A percentile compares a stretch with the other conserved stretches of the same genome.
Evolutionary conservation across 2,797 vertebrate genomes (phyloP).

Genomic region (Pantherophis alleghaniensis): DNA sequence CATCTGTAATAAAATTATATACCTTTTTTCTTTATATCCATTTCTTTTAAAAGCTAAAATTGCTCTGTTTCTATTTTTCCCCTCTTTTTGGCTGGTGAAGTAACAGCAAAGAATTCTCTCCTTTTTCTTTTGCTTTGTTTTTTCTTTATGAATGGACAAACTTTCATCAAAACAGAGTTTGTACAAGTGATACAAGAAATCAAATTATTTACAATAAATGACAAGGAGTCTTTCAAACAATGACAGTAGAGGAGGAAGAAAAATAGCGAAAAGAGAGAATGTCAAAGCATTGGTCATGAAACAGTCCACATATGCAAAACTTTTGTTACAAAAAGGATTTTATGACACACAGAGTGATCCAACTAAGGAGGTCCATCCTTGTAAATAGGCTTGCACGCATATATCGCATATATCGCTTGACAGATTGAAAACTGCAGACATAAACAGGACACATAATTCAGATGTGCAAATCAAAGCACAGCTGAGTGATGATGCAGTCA

Average conservation of each 20-base stretch:
- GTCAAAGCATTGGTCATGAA: conserved; percentile 59
- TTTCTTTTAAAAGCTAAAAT: conserved; percentile 57
- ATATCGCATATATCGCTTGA: background rate
- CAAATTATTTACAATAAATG: conserved; percentile 44
- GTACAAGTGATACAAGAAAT: conserved; percentile 58
- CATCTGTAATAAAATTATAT: conserved; percentile 68
- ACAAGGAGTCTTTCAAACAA: conserved; percentile 22
- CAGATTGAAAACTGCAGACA: conserved; percentile 17
- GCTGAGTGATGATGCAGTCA: background rate
- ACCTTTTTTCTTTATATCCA: conserved; percentile 53
- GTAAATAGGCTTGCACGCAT: background rate
- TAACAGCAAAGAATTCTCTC: conserved; percentile 53
- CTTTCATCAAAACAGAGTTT: conserved; percentile 45
- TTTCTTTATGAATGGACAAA: conserved; percentile 41
- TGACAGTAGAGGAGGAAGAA: conserved; percentile 57
- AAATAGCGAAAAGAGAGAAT: conserved; percentile 50
- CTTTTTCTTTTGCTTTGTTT: conserved; percentile 1
- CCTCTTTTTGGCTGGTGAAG: conserved; percentile 56
- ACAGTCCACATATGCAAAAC: conserved; percentile 39
- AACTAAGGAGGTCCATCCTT: background rate
- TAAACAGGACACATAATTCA: background rate
- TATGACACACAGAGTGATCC: conserved; percentile 21
- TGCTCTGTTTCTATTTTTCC: conserved; percentile 12
- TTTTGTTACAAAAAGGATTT: conserved; percentile 37
- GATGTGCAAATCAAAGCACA: background rate